Percentiles rank a stretch among this genome's conserved stretches.
Evolutionary conservation across 2,113 vertebrate species (phyloP).

Genomic region (Vidua chalybeata): DNA sequence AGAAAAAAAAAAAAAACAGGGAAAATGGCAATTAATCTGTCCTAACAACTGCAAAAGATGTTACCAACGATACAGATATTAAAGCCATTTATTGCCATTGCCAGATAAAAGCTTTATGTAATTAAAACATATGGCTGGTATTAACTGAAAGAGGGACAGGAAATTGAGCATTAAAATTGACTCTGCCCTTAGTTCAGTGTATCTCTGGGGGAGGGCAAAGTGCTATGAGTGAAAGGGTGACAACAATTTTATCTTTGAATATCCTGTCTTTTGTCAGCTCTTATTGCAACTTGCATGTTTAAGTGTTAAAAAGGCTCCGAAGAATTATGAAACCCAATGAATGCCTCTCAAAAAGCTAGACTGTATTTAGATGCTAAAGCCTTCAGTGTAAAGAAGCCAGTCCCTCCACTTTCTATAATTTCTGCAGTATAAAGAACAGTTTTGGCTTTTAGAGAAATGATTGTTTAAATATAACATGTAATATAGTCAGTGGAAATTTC

Average conservation of each 20-base stretch:
- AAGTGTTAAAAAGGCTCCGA: not conserved
- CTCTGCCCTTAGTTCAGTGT: not conserved
- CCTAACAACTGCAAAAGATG: slow-evolving; percentile 12
- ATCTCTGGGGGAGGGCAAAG: not conserved
- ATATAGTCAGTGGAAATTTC: slow-evolving; percentile 20
- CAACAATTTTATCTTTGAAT: not conserved
- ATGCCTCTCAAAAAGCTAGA: not conserved
- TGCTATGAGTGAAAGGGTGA: not conserved
- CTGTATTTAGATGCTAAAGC: not conserved
- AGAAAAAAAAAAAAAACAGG: not conserved
- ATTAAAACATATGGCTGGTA: slow-evolving; percentile 37
- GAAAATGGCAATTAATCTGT: slow-evolving; percentile 6
- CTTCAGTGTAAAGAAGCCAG: not conserved
- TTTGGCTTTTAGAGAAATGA: not conserved
- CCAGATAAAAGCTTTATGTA: slow-evolving; percentile 17
- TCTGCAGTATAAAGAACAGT: not conserved
- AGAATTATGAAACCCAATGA: not conserved
- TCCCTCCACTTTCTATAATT: not conserved
- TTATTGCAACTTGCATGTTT: not conserved
- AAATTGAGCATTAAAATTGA: slow-evolving; percentile 42
- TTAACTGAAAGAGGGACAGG: slow-evolving; percentile 27
- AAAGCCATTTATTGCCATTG: slow-evolving; percentile 31
- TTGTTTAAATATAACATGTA: not conserved
- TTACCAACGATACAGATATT: not conserved
- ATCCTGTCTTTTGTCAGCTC: slow-evolving; percentile 8